These are phyloP conservation scores for Crematogaster levior DNA, from an alignment of 2,888 invertebrate genomes.

Conservation along the genomic window DNA sequence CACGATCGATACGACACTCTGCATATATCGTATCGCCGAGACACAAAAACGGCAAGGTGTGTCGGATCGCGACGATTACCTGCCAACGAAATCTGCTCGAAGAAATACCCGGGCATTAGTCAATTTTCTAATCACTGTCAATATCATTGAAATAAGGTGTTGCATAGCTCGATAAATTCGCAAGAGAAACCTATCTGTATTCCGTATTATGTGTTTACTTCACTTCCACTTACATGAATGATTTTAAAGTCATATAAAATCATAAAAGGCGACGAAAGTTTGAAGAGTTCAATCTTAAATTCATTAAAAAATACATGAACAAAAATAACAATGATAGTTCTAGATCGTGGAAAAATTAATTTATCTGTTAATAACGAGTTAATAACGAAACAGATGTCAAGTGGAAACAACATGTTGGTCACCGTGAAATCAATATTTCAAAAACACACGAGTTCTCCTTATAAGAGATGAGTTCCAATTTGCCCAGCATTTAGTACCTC, in stretches of 20 bases:
- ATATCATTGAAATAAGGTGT: not conserved
- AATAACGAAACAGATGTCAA: not conserved
- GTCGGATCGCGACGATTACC: conserved; percentile 37
- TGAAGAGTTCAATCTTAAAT: not conserved
- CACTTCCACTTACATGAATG: not conserved
- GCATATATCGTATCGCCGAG: conserved; percentile 33
- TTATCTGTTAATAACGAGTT: not conserved
- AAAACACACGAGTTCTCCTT: conserved; percentile 14
- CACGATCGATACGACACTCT: conserved; percentile 46
- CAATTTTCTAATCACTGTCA: not conserved
- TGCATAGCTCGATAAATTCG: not conserved
- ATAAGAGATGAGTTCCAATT: not conserved
- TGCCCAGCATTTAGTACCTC: not conserved
- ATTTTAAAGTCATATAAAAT: not conserved
- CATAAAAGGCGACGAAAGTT: not conserved
- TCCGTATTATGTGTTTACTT: not conserved
- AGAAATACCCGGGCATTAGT: conserved; percentile 17
- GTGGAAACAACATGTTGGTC: conserved; percentile 2
- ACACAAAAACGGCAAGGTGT: conserved; percentile 42
- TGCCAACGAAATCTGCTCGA: not conserved
- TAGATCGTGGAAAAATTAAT: not conserved
- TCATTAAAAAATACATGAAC: not conserved
- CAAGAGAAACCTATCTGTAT: not conserved
- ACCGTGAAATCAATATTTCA: conserved; percentile 13
- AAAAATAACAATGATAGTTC: not conserved